Evolutionary conservation across 2,797 vertebrate species (phyloP), one percentile per base, ranked within the genome.

Genomic region (Melanogrammus aeglefinus): DNA sequence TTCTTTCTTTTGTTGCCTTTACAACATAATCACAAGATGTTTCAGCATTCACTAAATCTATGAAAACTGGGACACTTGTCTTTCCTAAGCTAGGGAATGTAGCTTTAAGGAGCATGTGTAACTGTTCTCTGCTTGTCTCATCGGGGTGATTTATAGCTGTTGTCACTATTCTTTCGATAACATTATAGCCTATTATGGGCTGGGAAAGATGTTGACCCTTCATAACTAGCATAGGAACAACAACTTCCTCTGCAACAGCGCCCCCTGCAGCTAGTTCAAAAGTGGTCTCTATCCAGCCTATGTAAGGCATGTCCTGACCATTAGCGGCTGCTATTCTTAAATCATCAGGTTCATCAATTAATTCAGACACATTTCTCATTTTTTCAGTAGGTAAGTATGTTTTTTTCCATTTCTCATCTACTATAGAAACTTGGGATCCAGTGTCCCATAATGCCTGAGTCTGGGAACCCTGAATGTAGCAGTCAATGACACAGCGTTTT

Each of bases 271-370:
- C 31, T 13, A 82, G 10, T 2, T 35, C 51, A 44, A 83, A 77
- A 21, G 77, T 79, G 0, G 80, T 39, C 4, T 84, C 77, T n/a
- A 83, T 63, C 13, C 39, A 85, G 29, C 72, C 81, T 0, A 7
- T 47, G 2, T 80, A 80, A 1, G 78, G 75, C 66, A 85, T 85
- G 1, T 4, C 51, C 0, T 73, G 27, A 3, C 74, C 79, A 10
- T 87, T 85, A 3, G 77, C 77, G 47, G 78, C 81, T 1, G 77
- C 41, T 1, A 85, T 63, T 47, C 44, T 70, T 16, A 86, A 69
- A 2, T 57, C 35, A 8, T 82, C 51, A 13, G 10, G 6, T n/a
- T 74, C 24, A 13, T 83, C 39, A 24, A 83, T 7, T 21, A 80
- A 6, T 14, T 83, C 74, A 7, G 70, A 27, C 29, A 80, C 44